Percentiles rank a stretch among this genome's conserved stretches.
Evolutionary conservation across 1,140 invertebrate genomes (phyloP).

Genomic region (Drosophila guanche): DNA sequence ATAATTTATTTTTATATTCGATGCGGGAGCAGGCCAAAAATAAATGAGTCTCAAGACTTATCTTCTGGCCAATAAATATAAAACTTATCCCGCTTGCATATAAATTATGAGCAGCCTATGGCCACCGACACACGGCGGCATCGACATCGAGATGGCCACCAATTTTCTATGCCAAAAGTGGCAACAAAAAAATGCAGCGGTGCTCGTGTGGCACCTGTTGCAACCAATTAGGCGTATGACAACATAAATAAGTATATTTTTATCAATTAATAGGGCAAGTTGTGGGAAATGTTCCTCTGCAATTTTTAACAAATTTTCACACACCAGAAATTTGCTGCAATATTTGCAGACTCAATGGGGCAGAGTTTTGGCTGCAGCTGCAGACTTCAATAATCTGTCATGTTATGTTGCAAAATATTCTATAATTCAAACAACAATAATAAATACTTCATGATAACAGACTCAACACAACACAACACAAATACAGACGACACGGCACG

Average conservation of each 20-base stretch:
- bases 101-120: slow-evolving; percentile 58
- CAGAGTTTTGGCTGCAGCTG: slow-evolving; percentile 27
- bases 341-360: no score
- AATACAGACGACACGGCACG: slow-evolving; percentile 73
- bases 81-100: slow-evolving; percentile 55
- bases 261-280: slow-evolving; percentile 29
- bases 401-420: slow-evolving; percentile 34
- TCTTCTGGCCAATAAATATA: slow-evolving; percentile 58
- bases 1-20: slow-evolving; percentile 42
- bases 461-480: slow-evolving; percentile 32
- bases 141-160: slow-evolving; percentile 7
- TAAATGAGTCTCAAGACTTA: slow-evolving; percentile 52
- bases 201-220: slow-evolving; percentile 55
- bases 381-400: slow-evolving; percentile 33
- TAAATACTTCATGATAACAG: slow-evolving; percentile 23
- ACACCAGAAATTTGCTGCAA: not conserved
- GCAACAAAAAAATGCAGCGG: slow-evolving; percentile 27
- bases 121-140: slow-evolving; percentile 17
- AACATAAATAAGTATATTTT: slow-evolving; percentile 25
- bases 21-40: slow-evolving; percentile 39
- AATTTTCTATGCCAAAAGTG: slow-evolving; percentile 35
- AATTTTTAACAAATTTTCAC: slow-evolving; percentile 6
- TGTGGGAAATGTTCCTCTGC: not conserved
- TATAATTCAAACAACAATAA: slow-evolving; percentile 27
- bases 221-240: slow-evolving; percentile 52